Base-by-base conservation (phyloP, 1,140 invertebrate genomes). In the Halesus radiatus region DNA sequence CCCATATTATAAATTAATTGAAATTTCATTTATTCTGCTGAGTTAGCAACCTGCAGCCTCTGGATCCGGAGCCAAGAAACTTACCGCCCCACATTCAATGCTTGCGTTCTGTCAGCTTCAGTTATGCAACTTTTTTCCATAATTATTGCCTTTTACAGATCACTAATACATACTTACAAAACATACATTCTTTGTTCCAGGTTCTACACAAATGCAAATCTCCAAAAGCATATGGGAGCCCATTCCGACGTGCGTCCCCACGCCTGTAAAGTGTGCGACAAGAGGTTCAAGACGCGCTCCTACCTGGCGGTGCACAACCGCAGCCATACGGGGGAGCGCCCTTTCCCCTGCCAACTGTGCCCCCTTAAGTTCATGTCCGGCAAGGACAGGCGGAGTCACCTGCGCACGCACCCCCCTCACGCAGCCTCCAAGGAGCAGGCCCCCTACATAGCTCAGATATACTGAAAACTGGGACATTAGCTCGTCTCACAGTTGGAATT, bases 151-250 rank as follows among this genome's bases (percentile, higher is more conserved):
- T 45, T 13, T 45, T 45, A 45, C 37, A 45, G 37, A 45, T 45
- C 37, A 7, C 37, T 45, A 45, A 13, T 45, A 45, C 37, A 6
- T 32, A 32, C 32, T 32, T 5, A 3, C 5, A 32, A 5, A 32
- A 32, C 10, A 22, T 16, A 58, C 0, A 4, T 68, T 72, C 26
- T 52, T 72, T 72, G 13, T 72, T 74, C 37, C 56, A 83, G 82
- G 68, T 83, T 83, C 76, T 83, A 83, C 45, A 83, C 82, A 13
- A 83, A 83, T 72, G 82, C 79, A 15, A 80, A 79, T 79, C 73
- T 83, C 50, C 82, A 81, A 79, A 83, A 83, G 72, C 82, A 83
- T 32, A 81, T 81, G 79, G 82, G 82, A 0, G 66, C 76, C 70
- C 82, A 83, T 74, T 83, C 82, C 0, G 82, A 83, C 53, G 72